A percentile compares a stretch with the other conserved stretches of the same genome.
These are phyloP conservation scores for Furnarius figulus DNA, from an alignment of 2,113 vertebrate species.

Conservation along the genomic window DNA sequence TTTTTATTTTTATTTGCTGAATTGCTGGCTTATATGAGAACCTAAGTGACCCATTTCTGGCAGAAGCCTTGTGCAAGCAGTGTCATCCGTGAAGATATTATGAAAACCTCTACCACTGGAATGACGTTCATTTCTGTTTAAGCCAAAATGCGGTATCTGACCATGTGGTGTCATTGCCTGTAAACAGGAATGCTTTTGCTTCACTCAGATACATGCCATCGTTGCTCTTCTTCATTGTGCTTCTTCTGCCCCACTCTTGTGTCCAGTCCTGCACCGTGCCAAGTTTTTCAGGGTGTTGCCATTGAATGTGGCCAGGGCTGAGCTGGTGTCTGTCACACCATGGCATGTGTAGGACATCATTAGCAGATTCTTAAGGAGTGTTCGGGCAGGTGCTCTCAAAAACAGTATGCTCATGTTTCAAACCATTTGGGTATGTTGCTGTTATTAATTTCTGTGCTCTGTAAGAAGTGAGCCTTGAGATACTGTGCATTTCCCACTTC, in stretches of 20 bases:
- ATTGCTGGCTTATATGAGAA: background rate
- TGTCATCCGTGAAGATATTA: background rate
- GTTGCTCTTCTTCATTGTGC: background rate
- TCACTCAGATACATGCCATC: background rate
- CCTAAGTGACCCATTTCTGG: background rate
- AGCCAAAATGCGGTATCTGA: background rate
- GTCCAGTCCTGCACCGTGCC: background rate
- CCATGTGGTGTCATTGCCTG: background rate
- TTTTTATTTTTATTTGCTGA: background rate
- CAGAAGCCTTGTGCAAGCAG: background rate
- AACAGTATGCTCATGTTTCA: background rate
- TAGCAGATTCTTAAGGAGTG: background rate
- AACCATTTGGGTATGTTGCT: background rate
- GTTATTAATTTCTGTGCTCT: background rate
- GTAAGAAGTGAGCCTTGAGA: background rate
- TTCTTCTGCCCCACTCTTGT: background rate
- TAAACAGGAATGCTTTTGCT: background rate
- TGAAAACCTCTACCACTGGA: background rate
- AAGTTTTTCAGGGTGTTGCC: background rate
- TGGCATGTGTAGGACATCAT: rapidly evolving
- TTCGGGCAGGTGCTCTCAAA: background rate
- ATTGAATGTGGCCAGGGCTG: background rate
- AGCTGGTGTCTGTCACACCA: rapidly evolving
- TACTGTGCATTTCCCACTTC: background rate
- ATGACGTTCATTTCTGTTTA: background rate